Evolutionary conservation across 2,113 vertebrate genomes (phyloP).

Genomic region (Pachypanchax playfairii): DNA sequence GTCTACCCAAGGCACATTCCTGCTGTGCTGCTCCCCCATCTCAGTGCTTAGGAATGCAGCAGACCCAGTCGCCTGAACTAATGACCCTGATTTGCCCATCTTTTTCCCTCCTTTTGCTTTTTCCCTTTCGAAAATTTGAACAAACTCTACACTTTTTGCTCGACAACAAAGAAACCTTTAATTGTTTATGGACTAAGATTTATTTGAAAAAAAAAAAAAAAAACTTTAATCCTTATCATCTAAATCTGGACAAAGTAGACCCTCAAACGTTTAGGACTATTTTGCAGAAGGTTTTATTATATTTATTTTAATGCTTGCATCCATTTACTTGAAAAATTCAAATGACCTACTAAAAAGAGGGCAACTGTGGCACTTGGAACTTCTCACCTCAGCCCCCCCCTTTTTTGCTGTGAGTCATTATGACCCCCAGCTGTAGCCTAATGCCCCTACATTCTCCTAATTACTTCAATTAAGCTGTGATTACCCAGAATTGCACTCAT

Average conservation of each 20-base stretch:
- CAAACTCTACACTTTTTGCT: constrained; percentile 20
- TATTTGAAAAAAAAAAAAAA: constrained; percentile 36
- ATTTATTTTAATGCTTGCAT: constrained; percentile 22
- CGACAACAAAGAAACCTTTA: not conserved
- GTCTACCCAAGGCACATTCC: constrained; percentile 79
- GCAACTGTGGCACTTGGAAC: constrained; percentile 64
- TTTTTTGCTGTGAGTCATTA: constrained; percentile 66
- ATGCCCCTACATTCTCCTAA: constrained; percentile 77
- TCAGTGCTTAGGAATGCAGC: constrained; percentile 83
- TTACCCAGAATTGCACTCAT: constrained; percentile 78
- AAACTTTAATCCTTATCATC: too few relatives aligned
- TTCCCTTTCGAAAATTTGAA: constrained; percentile 45
- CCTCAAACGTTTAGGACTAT: not conserved
- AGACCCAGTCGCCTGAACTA: constrained; percentile 84
- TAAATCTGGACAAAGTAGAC: too few relatives aligned
- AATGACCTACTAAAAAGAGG: constrained; percentile 63
- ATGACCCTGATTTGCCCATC: constrained; percentile 81
- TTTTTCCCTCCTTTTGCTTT: constrained; percentile 66
- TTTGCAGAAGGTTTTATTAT: not conserved
- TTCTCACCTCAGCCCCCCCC: constrained; percentile 54
- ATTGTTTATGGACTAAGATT: not conserved
- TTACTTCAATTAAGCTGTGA: constrained; percentile 82
- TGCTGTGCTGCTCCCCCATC: constrained; percentile 79
- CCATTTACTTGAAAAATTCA: constrained; percentile 29
- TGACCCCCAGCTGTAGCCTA: constrained; percentile 78